Percentiles rank a stretch among this genome's conserved stretches.
Conservation (phyloP, 2,113 vertebrate species). For the Gobio gobio region DNA sequence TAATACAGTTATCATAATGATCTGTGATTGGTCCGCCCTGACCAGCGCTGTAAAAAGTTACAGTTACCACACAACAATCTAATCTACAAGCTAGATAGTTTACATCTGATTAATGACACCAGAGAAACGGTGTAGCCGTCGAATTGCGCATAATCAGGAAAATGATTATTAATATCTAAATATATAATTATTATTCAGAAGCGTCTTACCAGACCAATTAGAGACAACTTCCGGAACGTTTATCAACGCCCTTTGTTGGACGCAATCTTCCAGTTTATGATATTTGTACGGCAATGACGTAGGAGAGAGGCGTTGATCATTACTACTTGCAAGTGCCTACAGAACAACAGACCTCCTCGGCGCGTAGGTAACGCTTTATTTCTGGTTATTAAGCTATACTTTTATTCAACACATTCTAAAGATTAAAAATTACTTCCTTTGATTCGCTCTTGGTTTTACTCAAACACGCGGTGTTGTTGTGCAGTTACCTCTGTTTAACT, state of each 20-base stretch:
- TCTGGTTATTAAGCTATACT: background rate
- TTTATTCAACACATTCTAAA: background rate
- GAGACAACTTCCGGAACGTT: background rate
- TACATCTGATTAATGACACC: background rate
- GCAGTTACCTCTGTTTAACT: background rate
- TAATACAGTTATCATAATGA: background rate
- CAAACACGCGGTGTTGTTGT: background rate
- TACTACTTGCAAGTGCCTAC: background rate
- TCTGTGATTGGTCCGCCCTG: background rate
- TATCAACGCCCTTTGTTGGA: background rate
- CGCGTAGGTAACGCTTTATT: background rate
- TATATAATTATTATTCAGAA: background rate
- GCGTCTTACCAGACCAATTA: background rate
- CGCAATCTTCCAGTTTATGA: no score
- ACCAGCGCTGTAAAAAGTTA: background rate
- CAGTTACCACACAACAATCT: background rate
- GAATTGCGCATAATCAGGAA: background rate
- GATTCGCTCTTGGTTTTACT: background rate
- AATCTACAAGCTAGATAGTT: background rate
- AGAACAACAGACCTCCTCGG: background rate
- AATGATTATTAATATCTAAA: background rate
- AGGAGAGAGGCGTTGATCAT: background rate
- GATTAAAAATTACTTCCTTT: background rate
- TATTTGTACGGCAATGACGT: background rate
- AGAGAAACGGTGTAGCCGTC: background rate